phyloP scores from a whole-genome alignment of 2,888 invertebrate genomes.

The Phaedon cochleariae region DNA sequence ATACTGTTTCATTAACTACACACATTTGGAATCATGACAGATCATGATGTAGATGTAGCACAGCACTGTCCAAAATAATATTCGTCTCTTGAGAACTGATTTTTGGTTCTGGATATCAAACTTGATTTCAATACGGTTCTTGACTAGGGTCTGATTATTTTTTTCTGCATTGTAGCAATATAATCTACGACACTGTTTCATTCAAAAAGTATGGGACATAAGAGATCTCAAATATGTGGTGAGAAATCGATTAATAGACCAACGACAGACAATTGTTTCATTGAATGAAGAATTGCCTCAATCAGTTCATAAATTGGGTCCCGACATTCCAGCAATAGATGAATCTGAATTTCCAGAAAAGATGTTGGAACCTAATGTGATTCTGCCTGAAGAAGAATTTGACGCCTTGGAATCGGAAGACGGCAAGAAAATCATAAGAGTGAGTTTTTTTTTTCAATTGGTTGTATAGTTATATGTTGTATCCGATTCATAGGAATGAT shows the following conservation, averaged over 20 bases:
- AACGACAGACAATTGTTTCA: constrained; percentile 59
- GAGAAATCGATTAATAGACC: constrained; percentile 56
- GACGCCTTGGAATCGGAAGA: constrained; percentile 24
- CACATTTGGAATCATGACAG: too few species aligned
- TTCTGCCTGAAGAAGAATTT: constrained; percentile 36
- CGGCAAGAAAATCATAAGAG: not conserved
- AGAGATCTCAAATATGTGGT: constrained; percentile 61
- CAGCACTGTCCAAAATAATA: too few species aligned
- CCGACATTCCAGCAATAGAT: constrained; percentile 42
- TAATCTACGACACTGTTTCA: constrained; percentile 63
- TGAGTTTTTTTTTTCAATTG: constrained; percentile 7
- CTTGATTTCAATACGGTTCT: too few species aligned
- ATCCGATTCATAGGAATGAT: too few species aligned
- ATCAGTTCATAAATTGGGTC: constrained; percentile 38
- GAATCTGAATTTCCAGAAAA: constrained; percentile 50
- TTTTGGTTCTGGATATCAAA: too few species aligned
- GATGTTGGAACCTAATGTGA: constrained; percentile 42
- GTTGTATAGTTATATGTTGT: too few species aligned
- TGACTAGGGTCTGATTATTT: not conserved
- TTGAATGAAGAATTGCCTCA: constrained; percentile 63
- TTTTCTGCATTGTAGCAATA: constrained; percentile 59
- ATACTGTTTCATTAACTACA: too few species aligned
- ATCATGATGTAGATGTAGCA: too few species aligned
- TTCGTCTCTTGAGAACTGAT: too few species aligned
- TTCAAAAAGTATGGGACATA: constrained; percentile 60